These are phyloP conservation scores for Orchestia grillus DNA, from an alignment of 1,140 invertebrate species.

Conservation along the genomic window DNA sequence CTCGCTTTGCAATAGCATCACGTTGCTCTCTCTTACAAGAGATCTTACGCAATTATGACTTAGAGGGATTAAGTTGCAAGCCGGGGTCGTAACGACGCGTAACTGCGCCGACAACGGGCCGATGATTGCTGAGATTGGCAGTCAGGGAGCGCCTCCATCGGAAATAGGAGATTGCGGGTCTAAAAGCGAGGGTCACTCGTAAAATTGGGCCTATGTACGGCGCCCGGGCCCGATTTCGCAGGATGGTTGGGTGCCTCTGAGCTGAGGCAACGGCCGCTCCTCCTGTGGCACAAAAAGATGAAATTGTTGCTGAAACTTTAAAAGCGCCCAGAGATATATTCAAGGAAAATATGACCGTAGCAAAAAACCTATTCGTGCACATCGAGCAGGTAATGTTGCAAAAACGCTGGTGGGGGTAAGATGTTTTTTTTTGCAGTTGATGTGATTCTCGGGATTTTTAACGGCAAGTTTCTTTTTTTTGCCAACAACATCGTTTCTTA, in stretches of 20 bases:
- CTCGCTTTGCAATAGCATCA: not conserved
- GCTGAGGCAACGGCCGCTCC: not conserved
- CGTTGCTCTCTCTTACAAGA: constrained; percentile 15
- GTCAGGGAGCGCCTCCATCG: not conserved
- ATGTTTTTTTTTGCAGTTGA: no score
- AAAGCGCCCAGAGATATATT: no score
- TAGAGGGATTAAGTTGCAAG: constrained; percentile 21
- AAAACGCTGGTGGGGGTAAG: no score
- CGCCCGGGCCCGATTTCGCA: not conserved
- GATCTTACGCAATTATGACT: constrained; percentile 35
- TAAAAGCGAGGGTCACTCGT: not conserved
- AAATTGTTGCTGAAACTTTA: no score
- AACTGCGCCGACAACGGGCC: not conserved
- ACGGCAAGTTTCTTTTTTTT: no score
- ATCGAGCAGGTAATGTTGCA: no score
- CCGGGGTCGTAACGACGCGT: not conserved
- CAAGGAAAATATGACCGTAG: no score
- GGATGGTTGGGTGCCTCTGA: not conserved
- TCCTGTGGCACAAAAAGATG: not conserved
- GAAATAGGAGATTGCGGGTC: constrained; percentile 7
- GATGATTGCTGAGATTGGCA: not conserved
- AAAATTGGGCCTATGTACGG: constrained; percentile 21
- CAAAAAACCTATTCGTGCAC: no score
- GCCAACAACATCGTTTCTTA: no score
- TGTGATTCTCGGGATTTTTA: no score